Evolutionary conservation across 2,113 vertebrate species (phyloP).

Genomic region (Syrrhaptes paradoxus): DNA sequence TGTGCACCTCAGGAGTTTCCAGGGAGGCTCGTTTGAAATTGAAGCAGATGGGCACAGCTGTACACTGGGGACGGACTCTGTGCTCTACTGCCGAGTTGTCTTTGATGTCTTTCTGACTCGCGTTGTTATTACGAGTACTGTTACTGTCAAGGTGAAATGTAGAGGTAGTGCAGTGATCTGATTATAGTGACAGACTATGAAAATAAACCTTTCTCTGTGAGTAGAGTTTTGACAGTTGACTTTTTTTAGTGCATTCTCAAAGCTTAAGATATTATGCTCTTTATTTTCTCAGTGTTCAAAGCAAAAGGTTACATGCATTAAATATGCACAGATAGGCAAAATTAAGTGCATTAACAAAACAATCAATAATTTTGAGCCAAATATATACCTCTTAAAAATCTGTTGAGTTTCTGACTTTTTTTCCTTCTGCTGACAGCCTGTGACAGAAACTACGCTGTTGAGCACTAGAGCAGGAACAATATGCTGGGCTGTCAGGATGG

Average conservation of each 20-base stretch:
- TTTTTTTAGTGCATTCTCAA: neutral
- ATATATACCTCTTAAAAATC: neutral
- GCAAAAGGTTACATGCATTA: neutral
- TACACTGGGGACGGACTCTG: neutral
- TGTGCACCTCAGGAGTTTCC: neutral
- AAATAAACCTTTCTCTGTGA: conserved; percentile 18
- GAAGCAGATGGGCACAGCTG: neutral
- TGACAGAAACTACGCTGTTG: neutral
- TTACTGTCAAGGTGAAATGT: neutral
- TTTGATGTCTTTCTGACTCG: neutral
- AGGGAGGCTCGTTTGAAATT: neutral
- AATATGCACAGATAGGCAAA: neutral
- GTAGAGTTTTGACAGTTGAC: neutral
- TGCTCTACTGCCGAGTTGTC: neutral
- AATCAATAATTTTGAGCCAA: neutral
- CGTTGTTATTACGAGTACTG: neutral
- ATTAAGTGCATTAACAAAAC: neutral
- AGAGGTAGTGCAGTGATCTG: neutral
- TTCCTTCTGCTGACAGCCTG: neutral
- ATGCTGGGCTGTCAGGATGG: neutral
- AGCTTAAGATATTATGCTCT: neutral
- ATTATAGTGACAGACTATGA: neutral
- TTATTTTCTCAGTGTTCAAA: neutral
- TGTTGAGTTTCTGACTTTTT: neutral
- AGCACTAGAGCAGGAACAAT: neutral